Evolutionary conservation across 2,888 invertebrate species (phyloP).

Genomic region (Saturnia pavonia): DNA sequence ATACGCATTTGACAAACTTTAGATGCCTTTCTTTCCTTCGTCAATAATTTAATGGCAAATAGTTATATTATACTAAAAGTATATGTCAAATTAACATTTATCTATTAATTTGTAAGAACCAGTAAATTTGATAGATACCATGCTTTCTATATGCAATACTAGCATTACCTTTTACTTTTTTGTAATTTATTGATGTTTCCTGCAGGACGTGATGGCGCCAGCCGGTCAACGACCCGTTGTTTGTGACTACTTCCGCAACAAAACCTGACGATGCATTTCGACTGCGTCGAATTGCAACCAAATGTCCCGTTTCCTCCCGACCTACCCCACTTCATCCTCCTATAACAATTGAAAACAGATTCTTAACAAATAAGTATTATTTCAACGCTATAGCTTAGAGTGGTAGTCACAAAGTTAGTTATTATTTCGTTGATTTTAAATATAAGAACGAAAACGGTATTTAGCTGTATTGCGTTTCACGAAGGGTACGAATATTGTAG

Average conservation of each 20-base stretch:
- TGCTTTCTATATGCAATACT: background rate
- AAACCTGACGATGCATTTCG: constrained; percentile 63
- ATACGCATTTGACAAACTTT: too few species aligned
- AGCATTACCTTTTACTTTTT: constrained; percentile 16
- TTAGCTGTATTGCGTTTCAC: background rate
- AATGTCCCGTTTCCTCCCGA: constrained; percentile 47
- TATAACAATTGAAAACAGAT: background rate
- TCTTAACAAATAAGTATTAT: background rate
- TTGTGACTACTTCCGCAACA: constrained; percentile 68
- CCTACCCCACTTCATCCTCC: constrained; percentile 43
- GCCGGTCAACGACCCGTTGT: constrained; percentile 61
- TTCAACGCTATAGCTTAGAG: too few species aligned
- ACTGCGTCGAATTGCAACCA: constrained; percentile 52
- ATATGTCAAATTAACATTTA: background rate
- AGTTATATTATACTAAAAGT: too few species aligned
- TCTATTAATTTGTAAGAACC: background rate
- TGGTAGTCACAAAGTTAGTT: too few species aligned
- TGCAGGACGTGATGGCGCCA: constrained; percentile 59
- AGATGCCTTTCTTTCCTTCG: too few species aligned
- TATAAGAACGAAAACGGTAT: background rate
- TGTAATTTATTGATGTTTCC: constrained; percentile 12
- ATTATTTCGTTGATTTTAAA: too few species aligned
- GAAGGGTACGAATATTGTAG: background rate
- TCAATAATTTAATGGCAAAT: too few species aligned
- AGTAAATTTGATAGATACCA: background rate